Percentiles rank a stretch among this genome's conserved stretches.
These are phyloP conservation scores for Centropristis striata DNA, from an alignment of 2,113 vertebrate species.

Conservation along the genomic window DNA sequence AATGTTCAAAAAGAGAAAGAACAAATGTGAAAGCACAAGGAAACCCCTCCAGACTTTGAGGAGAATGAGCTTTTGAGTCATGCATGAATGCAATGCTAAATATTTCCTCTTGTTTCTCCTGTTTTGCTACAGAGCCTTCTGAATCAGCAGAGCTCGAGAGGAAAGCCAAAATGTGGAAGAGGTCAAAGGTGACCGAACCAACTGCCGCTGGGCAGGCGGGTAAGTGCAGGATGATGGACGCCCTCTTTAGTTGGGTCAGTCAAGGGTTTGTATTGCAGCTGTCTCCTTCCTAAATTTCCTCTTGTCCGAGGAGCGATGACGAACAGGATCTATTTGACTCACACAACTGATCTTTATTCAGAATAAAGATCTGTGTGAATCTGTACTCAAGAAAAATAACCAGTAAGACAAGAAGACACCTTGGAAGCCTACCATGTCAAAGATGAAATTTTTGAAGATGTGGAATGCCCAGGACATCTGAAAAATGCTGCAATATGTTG, in stretches of 20 bases:
- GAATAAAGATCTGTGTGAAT: not conserved
- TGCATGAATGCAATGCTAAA: conserved; percentile 14
- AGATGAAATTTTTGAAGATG: not conserved
- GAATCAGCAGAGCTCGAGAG: conserved; percentile 52
- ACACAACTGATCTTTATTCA: not conserved
- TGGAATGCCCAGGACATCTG: not conserved
- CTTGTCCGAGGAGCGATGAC: not conserved
- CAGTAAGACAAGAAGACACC: not conserved
- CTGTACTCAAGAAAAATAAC: conserved; percentile 16
- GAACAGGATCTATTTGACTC: conserved; percentile 10
- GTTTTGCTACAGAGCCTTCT: conserved; percentile 59
- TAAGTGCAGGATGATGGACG: conserved; percentile 67
- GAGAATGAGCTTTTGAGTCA: conserved; percentile 1
- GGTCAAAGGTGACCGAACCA: conserved; percentile 79
- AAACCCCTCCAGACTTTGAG: not conserved
- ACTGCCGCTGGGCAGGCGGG: conserved; percentile 84
- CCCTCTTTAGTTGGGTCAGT: conserved; percentile 36
- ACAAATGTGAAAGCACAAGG: not conserved
- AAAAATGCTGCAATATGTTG: not conserved
- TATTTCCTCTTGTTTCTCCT: not conserved
- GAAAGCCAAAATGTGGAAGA: conserved; percentile 77
- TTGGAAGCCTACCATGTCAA: not conserved
- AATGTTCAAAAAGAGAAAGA: conserved; percentile 18
- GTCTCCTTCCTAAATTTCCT: conserved; percentile 19
- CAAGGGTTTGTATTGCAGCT: conserved; percentile 39